Base-by-base conservation (phyloP, 1,140 invertebrate genomes). In the Tribolium madens region DNA sequence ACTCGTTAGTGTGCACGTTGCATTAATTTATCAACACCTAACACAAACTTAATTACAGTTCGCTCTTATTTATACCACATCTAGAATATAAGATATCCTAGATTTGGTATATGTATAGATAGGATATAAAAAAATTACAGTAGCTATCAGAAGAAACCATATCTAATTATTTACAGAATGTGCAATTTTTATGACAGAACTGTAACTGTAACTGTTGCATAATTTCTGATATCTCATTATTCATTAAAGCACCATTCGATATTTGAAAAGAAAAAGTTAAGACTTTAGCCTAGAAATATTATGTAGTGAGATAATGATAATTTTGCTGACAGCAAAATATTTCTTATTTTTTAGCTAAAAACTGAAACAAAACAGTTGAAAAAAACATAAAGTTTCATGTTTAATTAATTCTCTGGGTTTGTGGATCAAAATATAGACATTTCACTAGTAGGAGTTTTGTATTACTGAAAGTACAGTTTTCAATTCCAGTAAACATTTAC, bases 281-380 rank as follows among this genome's bases (percentile, higher is more conserved):
- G 36, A 64, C 57, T 64, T 64, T 33, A 64, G 31, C 57, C 57
- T 36, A 64, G n/a, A n/a, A 12, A n/a, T 26, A 26, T 64, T 64
- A 33, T 12, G 57, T 64, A 9, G 36, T 2, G 2, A n/a, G 7
- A 42, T 42, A 42, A 42, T 7, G n/a, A 26, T 2, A 42, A n/a
- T n/a, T 7, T 42, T 42, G 36, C 36, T 42, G 36, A 42, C 36
- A 42, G 36, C 9, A 42, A 42, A 42, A n/a, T 42, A 42, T 42
- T 42, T 26, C n/a, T n/a, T n/a, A n/a, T n/a, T n/a, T n/a, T n/a
- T n/a, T n/a, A n/a, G n/a, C n/a, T n/a, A n/a, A 31, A 31, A 31
- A 31, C 26, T 31, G 2, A 6, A 31, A 31, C 26, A 31, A 31
- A 31, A 3, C 2, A 31, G 6, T 31, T 31, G 26, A 31, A 31